Percentiles rank a stretch among this genome's conserved stretches.
phyloP scores from a whole-genome alignment of 2,113 vertebrate genomes.

The Leucoraja erinaceus region DNA sequence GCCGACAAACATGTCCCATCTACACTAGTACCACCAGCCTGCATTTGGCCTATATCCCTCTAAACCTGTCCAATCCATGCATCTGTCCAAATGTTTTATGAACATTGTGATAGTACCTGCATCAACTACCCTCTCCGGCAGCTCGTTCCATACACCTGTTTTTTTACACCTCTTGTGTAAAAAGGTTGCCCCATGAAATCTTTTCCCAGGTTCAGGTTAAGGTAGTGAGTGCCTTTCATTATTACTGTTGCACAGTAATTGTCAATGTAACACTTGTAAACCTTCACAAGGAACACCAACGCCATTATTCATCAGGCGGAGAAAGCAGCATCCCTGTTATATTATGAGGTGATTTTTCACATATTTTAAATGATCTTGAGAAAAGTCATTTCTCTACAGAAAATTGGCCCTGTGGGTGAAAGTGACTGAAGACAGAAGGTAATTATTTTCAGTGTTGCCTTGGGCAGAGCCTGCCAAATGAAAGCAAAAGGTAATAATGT shows the following conservation, averaged over 20 bases:
- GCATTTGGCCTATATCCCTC: no score
- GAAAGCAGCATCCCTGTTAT: not conserved
- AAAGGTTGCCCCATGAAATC: no score
- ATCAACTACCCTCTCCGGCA: no score
- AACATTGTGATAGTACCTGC: no score
- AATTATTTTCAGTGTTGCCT: constrained; percentile 24
- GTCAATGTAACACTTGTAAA: not conserved
- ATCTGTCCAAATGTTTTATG: no score
- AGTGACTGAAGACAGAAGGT: constrained; percentile 16
- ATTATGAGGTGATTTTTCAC: constrained; percentile 31
- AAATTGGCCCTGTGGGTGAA: not conserved
- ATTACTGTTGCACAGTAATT: not conserved
- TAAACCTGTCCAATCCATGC: no score
- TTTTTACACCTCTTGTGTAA: no score
- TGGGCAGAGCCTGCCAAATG: not conserved
- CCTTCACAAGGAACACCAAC: not conserved
- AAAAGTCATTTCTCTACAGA: not conserved
- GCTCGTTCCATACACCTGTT: no score
- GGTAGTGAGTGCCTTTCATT: not conserved
- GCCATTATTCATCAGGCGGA: not conserved
- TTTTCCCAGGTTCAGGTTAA: not conserved
- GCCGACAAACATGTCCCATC: no score
- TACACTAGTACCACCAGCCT: no score
- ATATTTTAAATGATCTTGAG: not conserved
- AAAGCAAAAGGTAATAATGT: constrained; percentile 7